Base-by-base conservation (phyloP, 1,140 invertebrate genomes). In the Melipona quadrifasciata region DNA sequence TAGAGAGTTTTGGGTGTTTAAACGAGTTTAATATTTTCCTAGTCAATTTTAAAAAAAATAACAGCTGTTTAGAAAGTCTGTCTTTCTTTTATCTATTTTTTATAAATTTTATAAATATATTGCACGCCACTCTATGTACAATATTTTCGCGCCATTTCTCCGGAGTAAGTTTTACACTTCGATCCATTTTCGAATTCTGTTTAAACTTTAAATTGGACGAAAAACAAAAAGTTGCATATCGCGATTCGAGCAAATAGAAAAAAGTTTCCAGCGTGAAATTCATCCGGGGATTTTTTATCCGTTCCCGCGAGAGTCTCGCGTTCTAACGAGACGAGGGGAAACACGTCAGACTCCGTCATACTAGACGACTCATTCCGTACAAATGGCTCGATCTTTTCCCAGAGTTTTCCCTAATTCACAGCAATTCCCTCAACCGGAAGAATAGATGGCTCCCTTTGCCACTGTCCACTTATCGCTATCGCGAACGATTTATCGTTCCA, bases 391-490 rank as follows among this genome's bases (percentile, higher is more conserved):
- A 55, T 55, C 57, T 73, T 58, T 78, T 55, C 39, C 31, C 74
- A 21, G 57, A 27, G 24, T 73, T 51, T 79, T 67, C 76, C 39
- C 87, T 79, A 79, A 78, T 74, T 83, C 57, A 31, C 81, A 84
- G 39, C 31, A 55, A 72, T 53, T 84, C 64, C 47, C 76, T 55
- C 34, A 53, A 58, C 57, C 24, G 31, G 31, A 17, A 68, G 31
- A 17, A 68, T 67, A 71, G 79, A 58, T 68, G 72, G 64, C 24
- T 21, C 39, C 10, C 19, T 34, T 27, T n/a, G 57, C 67, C n/a
- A 47, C 39, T 47, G 61, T 34, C 55, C 34, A 21, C 47, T 31
- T 77, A 64, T 68, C 76, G n/a, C 19, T 8, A 47, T 57, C 78
- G 53, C 34, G 31, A 34, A 73, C 83, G 19, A 72, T 73, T 80